Conservation (phyloP, 2,888 invertebrate species). For the Tholera decimalis region DNA sequence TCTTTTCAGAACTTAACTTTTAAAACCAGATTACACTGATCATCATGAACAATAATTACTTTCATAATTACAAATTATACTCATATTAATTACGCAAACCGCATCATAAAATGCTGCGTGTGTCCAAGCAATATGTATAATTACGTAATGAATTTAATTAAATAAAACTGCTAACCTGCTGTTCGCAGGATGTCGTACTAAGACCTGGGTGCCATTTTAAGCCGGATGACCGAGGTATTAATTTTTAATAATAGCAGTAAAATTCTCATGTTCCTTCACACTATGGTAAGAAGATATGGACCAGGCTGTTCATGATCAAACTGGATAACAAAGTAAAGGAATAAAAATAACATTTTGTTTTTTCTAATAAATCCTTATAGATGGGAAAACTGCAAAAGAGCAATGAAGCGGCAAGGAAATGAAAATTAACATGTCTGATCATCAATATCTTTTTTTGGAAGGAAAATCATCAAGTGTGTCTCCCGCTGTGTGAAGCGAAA, state of each 20-base stretch:
- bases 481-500: too few relatives aligned
- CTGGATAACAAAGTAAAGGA: neutral
- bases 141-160: conserved; percentile 56
- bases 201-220: conserved; percentile 64
- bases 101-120: conserved; percentile 44
- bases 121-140: conserved; percentile 51
- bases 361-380: too few relatives aligned
- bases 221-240: conserved; percentile 69
- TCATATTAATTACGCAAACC: conserved; percentile 40
- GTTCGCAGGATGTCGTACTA: conserved; percentile 70
- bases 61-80: conserved; percentile 36
- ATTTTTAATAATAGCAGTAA: conserved; percentile 68
- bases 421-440: neutral
- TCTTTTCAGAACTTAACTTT: conserved; percentile 13
- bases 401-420: neutral
- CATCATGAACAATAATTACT: conserved; percentile 39
- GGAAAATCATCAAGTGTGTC: too few relatives aligned
- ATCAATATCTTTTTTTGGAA: too few relatives aligned
- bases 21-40: conserved; percentile 4
- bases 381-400: too few relatives aligned
- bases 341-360: neutral
- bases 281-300: conserved; percentile 22
- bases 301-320: conserved; percentile 19
- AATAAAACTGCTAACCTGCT: conserved; percentile 50
- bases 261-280: conserved; percentile 50